A percentile compares a stretch with the other conserved stretches of the same genome.
Conservation (phyloP, 2,113 vertebrate species). For the Spheniscus mendiculus region DNA sequence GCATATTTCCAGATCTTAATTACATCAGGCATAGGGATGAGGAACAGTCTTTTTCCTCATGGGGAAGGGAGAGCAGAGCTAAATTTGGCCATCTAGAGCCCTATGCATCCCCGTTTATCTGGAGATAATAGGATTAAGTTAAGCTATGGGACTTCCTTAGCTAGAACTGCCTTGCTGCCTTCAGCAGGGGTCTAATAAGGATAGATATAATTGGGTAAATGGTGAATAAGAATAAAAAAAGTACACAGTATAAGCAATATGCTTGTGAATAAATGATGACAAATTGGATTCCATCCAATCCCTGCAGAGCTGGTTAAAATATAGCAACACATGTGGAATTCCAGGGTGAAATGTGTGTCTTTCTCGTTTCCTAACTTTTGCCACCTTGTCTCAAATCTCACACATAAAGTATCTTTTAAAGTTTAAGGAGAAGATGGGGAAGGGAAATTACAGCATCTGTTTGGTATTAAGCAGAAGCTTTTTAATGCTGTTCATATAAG, state of each 20-base stretch:
- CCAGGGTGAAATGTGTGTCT: constrained; percentile 26
- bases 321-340: constrained; percentile 35
- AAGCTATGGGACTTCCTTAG: constrained; percentile 79
- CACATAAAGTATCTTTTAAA: not conserved
- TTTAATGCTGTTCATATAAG: constrained; percentile 18
- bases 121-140: constrained; percentile 84
- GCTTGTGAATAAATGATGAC: constrained; percentile 74
- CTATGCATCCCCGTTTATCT: constrained; percentile 73
- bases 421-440: not conserved
- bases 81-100: constrained; percentile 77
- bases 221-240: constrained; percentile 74
- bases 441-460: not conserved
- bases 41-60: constrained; percentile 65
- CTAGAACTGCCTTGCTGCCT: constrained; percentile 74
- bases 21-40: constrained; percentile 78
- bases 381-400: constrained; percentile 15
- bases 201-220: constrained; percentile 83
- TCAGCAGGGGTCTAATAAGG: constrained; percentile 85
- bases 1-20: constrained; percentile 83
- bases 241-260: constrained; percentile 64
- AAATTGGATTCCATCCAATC: constrained; percentile 78
- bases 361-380: not conserved
- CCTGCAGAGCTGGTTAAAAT: constrained; percentile 65
- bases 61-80: constrained; percentile 50
- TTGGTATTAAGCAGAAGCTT: constrained; percentile 28